Evolutionary conservation across 2,113 vertebrate species (phyloP).

Genomic region (Neolamprologus variostigma): DNA sequence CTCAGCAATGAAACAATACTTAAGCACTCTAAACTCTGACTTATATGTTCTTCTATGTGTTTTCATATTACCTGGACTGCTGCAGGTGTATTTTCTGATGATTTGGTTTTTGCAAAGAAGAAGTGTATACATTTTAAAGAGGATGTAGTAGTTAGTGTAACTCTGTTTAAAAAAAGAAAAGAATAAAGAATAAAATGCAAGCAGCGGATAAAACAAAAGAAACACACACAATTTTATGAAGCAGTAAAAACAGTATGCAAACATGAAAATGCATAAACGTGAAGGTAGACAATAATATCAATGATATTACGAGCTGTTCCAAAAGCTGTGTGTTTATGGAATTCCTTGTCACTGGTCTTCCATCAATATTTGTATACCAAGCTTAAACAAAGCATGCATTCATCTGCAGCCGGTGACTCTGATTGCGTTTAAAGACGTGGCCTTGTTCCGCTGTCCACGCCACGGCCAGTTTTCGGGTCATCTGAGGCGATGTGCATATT

Average conservation of each 20-base stretch:
- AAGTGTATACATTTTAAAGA: not conserved
- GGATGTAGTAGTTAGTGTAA: not conserved
- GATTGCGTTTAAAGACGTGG: not conserved
- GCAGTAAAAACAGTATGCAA: not conserved
- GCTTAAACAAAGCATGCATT: constrained; percentile 38
- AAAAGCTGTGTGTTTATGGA: not conserved
- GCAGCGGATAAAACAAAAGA: not conserved
- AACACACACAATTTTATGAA: not conserved
- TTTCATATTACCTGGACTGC: not conserved
- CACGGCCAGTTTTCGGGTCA: constrained; percentile 57
- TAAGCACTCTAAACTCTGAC: not conserved
- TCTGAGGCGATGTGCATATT: constrained; percentile 63
- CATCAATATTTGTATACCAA: not conserved
- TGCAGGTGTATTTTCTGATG: not conserved
- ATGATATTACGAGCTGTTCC: not conserved
- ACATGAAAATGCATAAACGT: not conserved
- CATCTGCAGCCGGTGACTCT: not conserved
- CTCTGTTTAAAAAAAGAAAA: not conserved
- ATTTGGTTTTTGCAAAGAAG: not conserved
- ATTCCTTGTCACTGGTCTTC: not conserved
- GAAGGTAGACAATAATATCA: not conserved
- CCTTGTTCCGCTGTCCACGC: not conserved
- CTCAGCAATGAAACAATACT: not conserved
- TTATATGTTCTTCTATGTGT: not conserved
- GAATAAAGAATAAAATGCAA: not conserved